These are phyloP conservation scores for Notiomystis cincta DNA, from an alignment of 2,113 vertebrate species.

Conservation along the genomic window DNA sequence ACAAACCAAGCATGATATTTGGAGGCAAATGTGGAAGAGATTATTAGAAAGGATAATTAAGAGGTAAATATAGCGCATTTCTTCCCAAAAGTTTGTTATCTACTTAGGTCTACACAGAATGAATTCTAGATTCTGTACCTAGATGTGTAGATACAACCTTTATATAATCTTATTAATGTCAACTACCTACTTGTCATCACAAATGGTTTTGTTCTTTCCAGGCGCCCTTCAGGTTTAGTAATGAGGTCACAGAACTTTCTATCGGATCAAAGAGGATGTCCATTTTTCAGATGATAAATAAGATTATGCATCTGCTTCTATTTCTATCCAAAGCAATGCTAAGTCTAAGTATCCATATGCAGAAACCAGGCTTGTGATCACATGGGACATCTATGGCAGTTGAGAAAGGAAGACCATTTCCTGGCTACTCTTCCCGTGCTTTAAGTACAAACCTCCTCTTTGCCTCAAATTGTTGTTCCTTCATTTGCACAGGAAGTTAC, in stretches of 20 bases:
- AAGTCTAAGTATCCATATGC: background rate
- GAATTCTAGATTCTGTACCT: background rate
- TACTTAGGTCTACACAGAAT: background rate
- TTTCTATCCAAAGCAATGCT: background rate
- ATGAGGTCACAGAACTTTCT: background rate
- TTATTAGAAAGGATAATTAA: background rate
- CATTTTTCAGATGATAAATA: background rate
- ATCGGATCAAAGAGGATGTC: background rate
- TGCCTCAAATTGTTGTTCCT: background rate
- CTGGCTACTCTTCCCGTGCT: background rate
- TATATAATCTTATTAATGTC: background rate
- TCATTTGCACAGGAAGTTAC: background rate
- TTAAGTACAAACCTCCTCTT: background rate
- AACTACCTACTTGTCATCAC: background rate
- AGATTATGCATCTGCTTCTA: background rate
- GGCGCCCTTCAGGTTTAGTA: background rate
- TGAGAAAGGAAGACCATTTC: background rate
- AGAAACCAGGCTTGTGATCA: background rate
- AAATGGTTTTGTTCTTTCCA: background rate
- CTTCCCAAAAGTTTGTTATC: background rate
- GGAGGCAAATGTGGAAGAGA: background rate
- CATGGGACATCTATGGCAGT: background rate
- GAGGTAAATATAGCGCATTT: background rate
- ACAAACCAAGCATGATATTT: background rate
- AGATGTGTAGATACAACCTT: background rate